Conservation (phyloP, 2,797 vertebrate species). For the Botia kubotai region DNA sequence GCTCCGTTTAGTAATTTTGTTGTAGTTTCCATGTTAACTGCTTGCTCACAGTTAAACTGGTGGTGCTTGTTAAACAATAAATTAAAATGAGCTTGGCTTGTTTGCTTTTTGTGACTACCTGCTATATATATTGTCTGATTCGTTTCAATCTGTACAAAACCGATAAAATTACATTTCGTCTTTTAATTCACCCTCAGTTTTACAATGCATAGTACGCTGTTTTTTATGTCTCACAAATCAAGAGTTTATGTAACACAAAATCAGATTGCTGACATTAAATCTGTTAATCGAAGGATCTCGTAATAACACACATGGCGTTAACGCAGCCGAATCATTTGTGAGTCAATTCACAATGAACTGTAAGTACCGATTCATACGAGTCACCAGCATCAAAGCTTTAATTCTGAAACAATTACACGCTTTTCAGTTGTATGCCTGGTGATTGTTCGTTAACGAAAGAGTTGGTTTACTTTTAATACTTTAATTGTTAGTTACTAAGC, state of each 20-base stretch:
- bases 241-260: no score
- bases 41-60: not conserved
- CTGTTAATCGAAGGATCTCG: no score
- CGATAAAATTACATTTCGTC: no score
- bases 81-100: not conserved
- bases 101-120: not conserved
- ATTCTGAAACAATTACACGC: not conserved
- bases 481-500: not conserved
- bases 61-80: slow-evolving; percentile 29
- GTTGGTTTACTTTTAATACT: no score
- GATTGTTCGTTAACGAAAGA: not conserved
- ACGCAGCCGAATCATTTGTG: not conserved
- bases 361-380: not conserved
- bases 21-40: not conserved
- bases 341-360: not conserved
- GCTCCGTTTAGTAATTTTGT: not conserved
- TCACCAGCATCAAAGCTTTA: not conserved
- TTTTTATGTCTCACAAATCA: not conserved
- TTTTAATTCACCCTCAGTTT: not conserved
- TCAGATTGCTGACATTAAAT: no score
- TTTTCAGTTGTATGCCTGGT: not conserved
- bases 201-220: not conserved
- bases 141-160: no score
- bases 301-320: no score
- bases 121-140: no score